Base-by-base conservation (phyloP, 1,140 invertebrate genomes). In the Drosophila simulans region DNA sequence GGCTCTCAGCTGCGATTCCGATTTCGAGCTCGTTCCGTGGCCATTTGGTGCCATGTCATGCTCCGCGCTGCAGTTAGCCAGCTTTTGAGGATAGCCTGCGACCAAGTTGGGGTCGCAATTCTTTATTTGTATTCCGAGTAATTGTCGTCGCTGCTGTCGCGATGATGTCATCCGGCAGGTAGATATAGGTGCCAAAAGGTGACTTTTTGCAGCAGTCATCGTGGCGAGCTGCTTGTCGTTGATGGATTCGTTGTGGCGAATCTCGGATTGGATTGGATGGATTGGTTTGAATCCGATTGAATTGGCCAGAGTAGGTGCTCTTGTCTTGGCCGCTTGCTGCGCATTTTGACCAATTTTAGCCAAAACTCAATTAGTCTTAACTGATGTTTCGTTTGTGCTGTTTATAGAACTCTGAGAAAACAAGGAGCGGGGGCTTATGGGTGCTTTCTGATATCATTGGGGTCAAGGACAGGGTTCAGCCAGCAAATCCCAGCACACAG, bases 341-440 rank as follows among this genome's bases (percentile, higher is more conserved):
- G 80, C 80, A 84, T 84, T 73, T 84, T 86, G 70, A 86, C 83
- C 83, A 82, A 83, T 78, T 88, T 82, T 58, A 74, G 81, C 77
- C 82, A 85, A 85, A 85, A 75, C 46, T 76, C 79, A 79, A 82
- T 83, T 86, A 86, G 82, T 86, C 82, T 85, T 85, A 79, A 84
- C 81, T 84, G 76, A 77, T 79, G 80, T 63, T 76, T 56, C 55
- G 72, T 11, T 68, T 66, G 27, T 52, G 37, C 57, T 75, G 70
- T 74, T 80, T 57, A 72, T 82, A 69, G 74, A 82, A 60, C 39
- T 39, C 27, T 7, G 31, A 31, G 31, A 31, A 31, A 39, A n/a
- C 43, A 71, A 68, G 80, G 59, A 80, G 60, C 73, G 51, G 64
- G 15, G 2, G 34, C 52, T 64, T 42, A 65, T 65, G 34, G 46